These are phyloP conservation scores for Sinopyrophorus schimmeli DNA, from an alignment of 2,888 invertebrate species.

Conservation along the genomic window DNA sequence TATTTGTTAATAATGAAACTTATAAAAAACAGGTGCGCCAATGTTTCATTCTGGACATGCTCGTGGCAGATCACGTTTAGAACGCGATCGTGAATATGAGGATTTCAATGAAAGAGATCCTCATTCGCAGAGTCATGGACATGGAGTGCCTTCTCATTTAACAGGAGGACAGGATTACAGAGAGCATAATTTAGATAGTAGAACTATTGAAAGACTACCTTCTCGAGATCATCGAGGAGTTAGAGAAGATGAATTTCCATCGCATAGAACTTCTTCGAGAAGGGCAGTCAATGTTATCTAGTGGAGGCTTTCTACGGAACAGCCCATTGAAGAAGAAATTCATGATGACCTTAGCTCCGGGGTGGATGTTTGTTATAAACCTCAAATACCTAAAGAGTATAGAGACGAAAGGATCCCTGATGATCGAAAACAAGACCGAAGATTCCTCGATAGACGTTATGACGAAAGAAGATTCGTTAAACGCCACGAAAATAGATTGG, in stretches of 20 bases:
- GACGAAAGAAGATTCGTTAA: conserved; percentile 35
- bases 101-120: conserved; percentile 55
- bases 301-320: conserved; percentile 59
- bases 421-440: conserved; percentile 32
- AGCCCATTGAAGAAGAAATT: conserved; percentile 56
- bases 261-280: conserved; percentile 65
- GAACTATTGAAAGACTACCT: conserved; percentile 45
- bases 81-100: conserved; percentile 59
- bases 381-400: conserved; percentile 52
- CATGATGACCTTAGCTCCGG: conserved; percentile 52
- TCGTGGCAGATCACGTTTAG: conserved; percentile 58
- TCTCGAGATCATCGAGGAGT: conserved; percentile 46
- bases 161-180: conserved; percentile 53
- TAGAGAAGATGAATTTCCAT: conserved; percentile 53
- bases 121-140: conserved; percentile 41
- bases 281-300: conserved; percentile 77
- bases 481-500: conserved; percentile 25
- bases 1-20: conserved; percentile 5
- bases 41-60: conserved; percentile 55
- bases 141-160: conserved; percentile 46
- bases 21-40: conserved; percentile 46
- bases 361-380: conserved; percentile 48
- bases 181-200: conserved; percentile 41
- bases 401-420: conserved; percentile 43
- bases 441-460: conserved; percentile 38